Base-by-base conservation (phyloP, 35 echinoderm and acorn worm genomes). In the Lytechinus variegatus region DNA sequence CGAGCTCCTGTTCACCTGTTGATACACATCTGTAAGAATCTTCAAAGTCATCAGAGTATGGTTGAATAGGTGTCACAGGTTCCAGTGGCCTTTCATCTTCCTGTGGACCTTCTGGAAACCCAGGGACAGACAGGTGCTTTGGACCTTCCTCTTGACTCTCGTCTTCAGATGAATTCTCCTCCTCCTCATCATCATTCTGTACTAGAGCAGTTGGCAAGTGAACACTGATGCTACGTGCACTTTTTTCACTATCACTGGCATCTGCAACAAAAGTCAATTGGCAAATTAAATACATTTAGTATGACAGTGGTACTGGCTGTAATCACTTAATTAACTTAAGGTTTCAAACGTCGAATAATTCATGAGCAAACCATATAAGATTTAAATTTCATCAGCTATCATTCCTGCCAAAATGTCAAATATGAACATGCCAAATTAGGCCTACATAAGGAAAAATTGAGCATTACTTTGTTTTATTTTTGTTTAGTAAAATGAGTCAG, bases 211-310 rank as follows among this genome's bases (percentile, higher is more conserved):
- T 95, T 54, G 97, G 97, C 54, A 97, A 94, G 66, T 95, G 95
- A n/a, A 97, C 95, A 58, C 95, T 95, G 53, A 97, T 95, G 55
- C 97, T 97, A 52, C 95, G 88, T 4, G 86, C 94, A 95, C 97
- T 97, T 33, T 96, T 97, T 27, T 97, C 97, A 91, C 97, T 96
- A 28, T 72, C 93, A 92, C 94, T 97, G 14, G 92, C 56, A 96
- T 97, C 97, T 97, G 94, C 55, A 91, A 56, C 90, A 95, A 54
- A 97, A 24, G 33, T 44, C 3, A 16, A 24, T 79, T 24, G n/a
- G n/a, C n/a, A 79, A 19, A 14, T 79, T 79, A 7, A 79, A 79
- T 0, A 79, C 14, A 44, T 44, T 2, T 44, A 44, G 33, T n/a
- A n/a, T n/a, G n/a, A n/a, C n/a, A 44, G 33, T 44, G 33, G 33